phyloP scores from a whole-genome alignment of 1,140 invertebrate species.

The Pseudomyrmex dendroicus region DNA sequence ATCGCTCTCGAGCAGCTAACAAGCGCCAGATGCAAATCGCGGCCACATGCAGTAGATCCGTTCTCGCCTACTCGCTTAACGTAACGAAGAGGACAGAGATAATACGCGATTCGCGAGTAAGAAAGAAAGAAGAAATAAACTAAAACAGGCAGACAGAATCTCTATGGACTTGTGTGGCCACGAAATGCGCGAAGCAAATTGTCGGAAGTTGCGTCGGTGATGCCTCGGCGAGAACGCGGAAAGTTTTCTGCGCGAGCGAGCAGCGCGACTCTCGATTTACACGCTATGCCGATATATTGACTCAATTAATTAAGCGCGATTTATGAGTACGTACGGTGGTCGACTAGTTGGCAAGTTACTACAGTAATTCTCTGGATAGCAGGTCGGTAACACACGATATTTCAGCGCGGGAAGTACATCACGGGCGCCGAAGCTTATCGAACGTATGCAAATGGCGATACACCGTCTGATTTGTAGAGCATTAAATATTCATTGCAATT shows the following conservation, averaged over 20 bases:
- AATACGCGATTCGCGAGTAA: slow-evolving; percentile 2
- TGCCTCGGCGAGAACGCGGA: neutral
- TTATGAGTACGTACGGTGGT: slow-evolving; percentile 61
- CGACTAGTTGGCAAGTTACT: slow-evolving; percentile 27
- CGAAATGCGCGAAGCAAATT: slow-evolving; percentile 34
- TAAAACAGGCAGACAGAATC: slow-evolving; percentile 10
- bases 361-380: slow-evolving; percentile 59
- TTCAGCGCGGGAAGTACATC: slow-evolving; percentile 49
- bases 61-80: slow-evolving; percentile 46
- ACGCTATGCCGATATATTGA: slow-evolving; percentile 50
- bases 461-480: slow-evolving; percentile 61
- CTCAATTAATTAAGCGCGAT: slow-evolving; percentile 69
- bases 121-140: slow-evolving; percentile 5
- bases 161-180: slow-evolving; percentile 6
- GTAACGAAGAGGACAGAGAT: slow-evolving; percentile 54
- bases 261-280: neutral
- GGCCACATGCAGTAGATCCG: slow-evolving; percentile 39
- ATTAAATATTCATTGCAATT: slow-evolving; percentile 49
- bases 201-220: slow-evolving; percentile 16
- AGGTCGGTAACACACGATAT: slow-evolving; percentile 60
- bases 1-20: slow-evolving; percentile 75
- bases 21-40: slow-evolving; percentile 81
- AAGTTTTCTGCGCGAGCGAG: slow-evolving; percentile 1
- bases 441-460: slow-evolving; percentile 62
- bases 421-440: slow-evolving; percentile 53